Evolutionary conservation across 2,888 invertebrate genomes (phyloP).

Genomic region (Germaria angustata): DNA sequence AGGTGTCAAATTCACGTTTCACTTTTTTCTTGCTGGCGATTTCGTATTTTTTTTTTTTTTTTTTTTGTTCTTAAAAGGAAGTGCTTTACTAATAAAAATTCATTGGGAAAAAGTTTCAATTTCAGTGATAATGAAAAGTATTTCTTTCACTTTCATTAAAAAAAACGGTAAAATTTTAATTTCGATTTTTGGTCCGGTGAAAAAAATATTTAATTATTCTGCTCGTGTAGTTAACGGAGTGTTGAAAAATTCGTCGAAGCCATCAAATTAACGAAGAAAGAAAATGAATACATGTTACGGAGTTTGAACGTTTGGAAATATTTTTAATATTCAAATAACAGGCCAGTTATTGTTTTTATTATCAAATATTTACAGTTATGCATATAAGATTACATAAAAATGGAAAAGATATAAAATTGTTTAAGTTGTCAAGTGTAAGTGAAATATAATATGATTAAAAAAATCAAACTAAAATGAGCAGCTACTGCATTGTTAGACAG

Average conservation of each 20-base stretch:
- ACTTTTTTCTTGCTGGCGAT: constrained; percentile 24
- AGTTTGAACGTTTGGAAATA: constrained; percentile 39
- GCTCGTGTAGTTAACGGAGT: constrained; percentile 26
- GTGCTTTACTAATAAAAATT: constrained; percentile 12
- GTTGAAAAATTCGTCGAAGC: constrained; percentile 25
- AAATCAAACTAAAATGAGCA: no score
- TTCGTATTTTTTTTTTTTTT: constrained; percentile 19
- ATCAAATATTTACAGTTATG: not conserved
- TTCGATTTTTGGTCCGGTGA: constrained; percentile 18
- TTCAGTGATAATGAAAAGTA: not conserved
- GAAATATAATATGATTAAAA: no score
- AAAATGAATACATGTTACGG: constrained; percentile 23
- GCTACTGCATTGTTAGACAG: no score
- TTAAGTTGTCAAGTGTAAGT: no score
- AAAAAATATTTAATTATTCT: constrained; percentile 25
- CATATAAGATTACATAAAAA: not conserved
- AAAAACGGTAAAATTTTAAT: not conserved
- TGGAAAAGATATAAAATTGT: no score
- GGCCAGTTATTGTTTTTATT: constrained; percentile 3
- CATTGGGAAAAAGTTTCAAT: constrained; percentile 39
- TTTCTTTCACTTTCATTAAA: constrained; percentile 52
- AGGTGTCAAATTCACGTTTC: constrained; percentile 29
- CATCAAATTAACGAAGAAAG: not conserved
- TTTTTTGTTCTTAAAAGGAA: constrained; percentile 43
- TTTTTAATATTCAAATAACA: constrained; percentile 10